Evolutionary conservation across 2,113 vertebrate species (phyloP).

Genomic region (Paraplagusia blochii): DNA sequence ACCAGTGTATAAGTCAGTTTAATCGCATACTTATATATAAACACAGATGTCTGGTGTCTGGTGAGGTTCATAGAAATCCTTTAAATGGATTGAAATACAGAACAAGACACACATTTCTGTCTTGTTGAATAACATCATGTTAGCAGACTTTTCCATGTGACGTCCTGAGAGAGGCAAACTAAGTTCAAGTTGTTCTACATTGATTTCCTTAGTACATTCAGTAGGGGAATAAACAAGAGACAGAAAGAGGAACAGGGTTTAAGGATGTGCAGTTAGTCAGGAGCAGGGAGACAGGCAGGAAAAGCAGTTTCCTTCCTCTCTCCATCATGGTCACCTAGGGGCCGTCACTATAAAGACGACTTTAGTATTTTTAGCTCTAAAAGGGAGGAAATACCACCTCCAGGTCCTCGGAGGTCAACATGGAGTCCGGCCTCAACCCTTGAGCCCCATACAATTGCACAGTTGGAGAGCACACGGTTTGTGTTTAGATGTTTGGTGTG

Average conservation of each 20-base stretch:
- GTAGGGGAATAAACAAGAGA: slow-evolving; percentile 4
- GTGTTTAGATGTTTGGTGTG: background rate
- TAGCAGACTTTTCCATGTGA: slow-evolving; percentile 42
- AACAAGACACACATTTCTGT: slow-evolving; percentile 17
- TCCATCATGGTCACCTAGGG: slow-evolving; percentile 46
- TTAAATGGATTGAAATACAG: no score
- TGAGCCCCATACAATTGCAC: slow-evolving; percentile 27
- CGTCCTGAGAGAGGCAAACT: slow-evolving; percentile 31
- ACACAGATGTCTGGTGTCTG: no score
- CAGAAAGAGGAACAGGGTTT: slow-evolving; percentile 5
- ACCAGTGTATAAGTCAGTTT: no score
- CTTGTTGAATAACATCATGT: slow-evolving; percentile 21
- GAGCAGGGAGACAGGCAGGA: slow-evolving; percentile 42
- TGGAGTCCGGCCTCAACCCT: slow-evolving; percentile 44
- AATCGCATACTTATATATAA: no score
- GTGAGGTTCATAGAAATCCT: no score
- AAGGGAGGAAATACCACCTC: slow-evolving; percentile 60
- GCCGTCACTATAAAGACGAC: slow-evolving; percentile 5
- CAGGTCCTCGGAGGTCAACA: slow-evolving; percentile 44
- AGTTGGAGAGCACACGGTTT: slow-evolving; percentile 5
- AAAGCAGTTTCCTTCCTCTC: slow-evolving; percentile 58
- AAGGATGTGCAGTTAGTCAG: slow-evolving; percentile 34
- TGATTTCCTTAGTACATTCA: background rate
- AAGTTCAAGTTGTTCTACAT: slow-evolving; percentile 16
- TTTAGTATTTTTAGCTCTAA: slow-evolving; percentile 58